A percentile compares a stretch with the other conserved stretches of the same genome.
phyloP scores from a whole-genome alignment of 2,797 vertebrate genomes.

The Spatula clypeata region DNA sequence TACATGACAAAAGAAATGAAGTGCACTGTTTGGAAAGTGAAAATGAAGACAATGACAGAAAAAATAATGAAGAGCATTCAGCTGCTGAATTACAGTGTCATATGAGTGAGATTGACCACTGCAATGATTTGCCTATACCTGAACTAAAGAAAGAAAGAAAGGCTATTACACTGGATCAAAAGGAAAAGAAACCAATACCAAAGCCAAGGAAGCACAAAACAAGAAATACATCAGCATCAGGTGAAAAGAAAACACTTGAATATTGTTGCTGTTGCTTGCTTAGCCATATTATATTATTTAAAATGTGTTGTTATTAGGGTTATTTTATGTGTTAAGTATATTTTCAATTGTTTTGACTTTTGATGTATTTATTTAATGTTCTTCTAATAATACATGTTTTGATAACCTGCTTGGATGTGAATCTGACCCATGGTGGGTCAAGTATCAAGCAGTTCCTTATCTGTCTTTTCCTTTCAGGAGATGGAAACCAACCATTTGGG shows the following conservation, averaged over 20 bases:
- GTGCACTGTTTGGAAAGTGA: conserved; percentile 81
- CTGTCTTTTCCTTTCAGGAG: not conserved
- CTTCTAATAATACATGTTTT: not conserved
- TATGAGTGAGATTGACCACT: not conserved
- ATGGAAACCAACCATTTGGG: not conserved
- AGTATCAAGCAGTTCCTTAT: not conserved
- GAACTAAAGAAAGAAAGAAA: conserved; percentile 8
- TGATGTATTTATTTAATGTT: not conserved
- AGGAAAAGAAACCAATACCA: conserved; percentile 68
- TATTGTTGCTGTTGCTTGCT: not conserved
- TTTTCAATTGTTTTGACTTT: not conserved
- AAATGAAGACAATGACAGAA: conserved; percentile 36
- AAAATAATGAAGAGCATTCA: not conserved
- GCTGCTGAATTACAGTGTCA: not conserved
- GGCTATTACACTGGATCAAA: conserved; percentile 1
- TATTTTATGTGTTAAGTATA: not conserved
- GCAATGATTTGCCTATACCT: not conserved
- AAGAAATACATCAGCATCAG: conserved; percentile 59
- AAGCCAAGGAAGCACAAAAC: conserved; percentile 67
- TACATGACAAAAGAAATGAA: conserved; percentile 18
- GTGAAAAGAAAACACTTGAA: conserved; percentile 39
- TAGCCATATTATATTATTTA: not conserved
- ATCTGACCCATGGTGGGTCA: not conserved
- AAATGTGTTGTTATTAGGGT: not conserved
- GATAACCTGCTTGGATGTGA: not conserved